Evolutionary conservation across 2,113 vertebrate genomes (phyloP).

Genomic region (Clupea harengus): DNA sequence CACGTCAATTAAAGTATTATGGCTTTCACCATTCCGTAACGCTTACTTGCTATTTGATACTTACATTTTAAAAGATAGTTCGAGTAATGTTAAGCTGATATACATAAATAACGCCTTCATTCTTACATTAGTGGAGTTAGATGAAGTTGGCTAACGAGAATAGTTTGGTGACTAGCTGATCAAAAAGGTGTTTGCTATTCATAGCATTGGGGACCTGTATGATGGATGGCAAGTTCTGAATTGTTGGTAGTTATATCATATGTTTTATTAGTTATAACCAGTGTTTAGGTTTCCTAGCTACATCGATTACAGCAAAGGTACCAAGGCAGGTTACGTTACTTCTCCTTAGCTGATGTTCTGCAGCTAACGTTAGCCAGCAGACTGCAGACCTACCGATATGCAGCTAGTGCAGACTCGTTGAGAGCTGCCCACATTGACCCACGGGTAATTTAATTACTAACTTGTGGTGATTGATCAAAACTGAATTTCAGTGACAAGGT

Average conservation of each 20-base stretch:
- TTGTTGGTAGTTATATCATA: background rate
- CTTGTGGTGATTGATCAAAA: background rate
- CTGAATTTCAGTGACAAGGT: background rate
- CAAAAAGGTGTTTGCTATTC: background rate
- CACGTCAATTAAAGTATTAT: too few species aligned
- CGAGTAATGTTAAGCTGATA: too few species aligned
- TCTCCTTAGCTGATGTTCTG: background rate
- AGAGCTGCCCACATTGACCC: background rate
- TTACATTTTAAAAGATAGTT: too few species aligned
- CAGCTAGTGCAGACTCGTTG: background rate
- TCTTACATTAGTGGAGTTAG: background rate
- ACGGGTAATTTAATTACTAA: background rate
- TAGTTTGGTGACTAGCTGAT: background rate
- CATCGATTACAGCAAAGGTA: background rate
- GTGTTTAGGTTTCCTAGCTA: background rate
- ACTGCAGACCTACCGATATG: background rate
- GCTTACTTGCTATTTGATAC: too few species aligned
- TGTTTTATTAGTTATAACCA: background rate
- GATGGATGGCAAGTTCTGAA: background rate
- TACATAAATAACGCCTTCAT: too few species aligned
- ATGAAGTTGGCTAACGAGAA: background rate
- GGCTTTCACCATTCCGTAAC: too few species aligned
- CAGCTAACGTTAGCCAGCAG: slow-evolving; percentile 10
- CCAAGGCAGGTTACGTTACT: background rate
- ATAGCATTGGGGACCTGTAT: background rate